These are phyloP conservation scores for Syngnathoides biaculeatus DNA, from an alignment of 2,113 vertebrate species.

Conservation along the genomic window DNA sequence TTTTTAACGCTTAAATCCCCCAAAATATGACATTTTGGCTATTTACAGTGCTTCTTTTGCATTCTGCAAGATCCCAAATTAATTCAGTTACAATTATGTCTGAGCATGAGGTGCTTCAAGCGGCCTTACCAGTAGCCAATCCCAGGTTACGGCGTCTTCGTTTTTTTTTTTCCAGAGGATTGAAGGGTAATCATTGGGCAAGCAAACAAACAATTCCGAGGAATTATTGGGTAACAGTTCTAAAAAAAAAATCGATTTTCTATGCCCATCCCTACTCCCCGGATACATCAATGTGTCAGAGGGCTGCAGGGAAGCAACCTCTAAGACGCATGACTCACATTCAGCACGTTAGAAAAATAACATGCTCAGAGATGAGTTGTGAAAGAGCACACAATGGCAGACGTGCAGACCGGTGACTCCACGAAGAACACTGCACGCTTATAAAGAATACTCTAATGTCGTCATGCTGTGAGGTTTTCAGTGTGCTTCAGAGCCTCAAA, in stretches of 20 bases:
- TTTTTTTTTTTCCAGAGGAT: background rate
- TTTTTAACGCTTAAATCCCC: too few species aligned
- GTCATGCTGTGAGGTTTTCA: slow-evolving; percentile 15
- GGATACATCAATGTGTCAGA: slow-evolving; percentile 22
- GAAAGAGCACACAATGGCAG: slow-evolving; percentile 17
- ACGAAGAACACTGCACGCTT: slow-evolving; percentile 17
- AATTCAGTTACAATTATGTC: background rate
- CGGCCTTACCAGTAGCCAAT: too few species aligned
- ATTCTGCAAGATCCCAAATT: too few species aligned
- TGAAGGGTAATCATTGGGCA: background rate
- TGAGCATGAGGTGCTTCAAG: background rate
- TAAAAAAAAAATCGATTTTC: background rate
- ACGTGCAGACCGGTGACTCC: slow-evolving; percentile 34
- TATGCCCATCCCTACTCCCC: background rate
- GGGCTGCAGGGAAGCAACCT: slow-evolving; percentile 17
- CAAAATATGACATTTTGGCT: too few species aligned
- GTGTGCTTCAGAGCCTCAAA: background rate
- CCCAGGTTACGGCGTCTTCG: background rate
- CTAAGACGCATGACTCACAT: slow-evolving; percentile 43
- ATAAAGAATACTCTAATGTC: slow-evolving; percentile 28
- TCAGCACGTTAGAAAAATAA: slow-evolving; percentile 16
- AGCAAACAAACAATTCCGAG: background rate
- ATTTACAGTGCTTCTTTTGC: too few species aligned
- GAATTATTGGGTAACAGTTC: background rate
- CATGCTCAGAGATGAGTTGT: slow-evolving; percentile 26